Conservation (phyloP, 1,140 invertebrate species). For the Bombus difficillimus region DNA sequence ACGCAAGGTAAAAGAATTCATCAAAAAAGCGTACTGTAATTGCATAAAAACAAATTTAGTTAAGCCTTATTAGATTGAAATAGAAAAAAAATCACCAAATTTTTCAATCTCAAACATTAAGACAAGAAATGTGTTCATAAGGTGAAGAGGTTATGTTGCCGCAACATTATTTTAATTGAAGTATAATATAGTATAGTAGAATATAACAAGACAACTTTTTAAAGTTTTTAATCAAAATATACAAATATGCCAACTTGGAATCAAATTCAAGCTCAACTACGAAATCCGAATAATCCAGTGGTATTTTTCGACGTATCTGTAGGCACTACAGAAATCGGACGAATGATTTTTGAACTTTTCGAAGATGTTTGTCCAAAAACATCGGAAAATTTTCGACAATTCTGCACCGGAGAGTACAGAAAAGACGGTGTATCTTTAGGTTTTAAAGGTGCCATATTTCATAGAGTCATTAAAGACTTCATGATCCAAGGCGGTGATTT, state of each 20-base stretch:
- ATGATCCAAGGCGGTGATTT: slow-evolving; percentile 96
- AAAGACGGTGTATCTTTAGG: slow-evolving; percentile 85
- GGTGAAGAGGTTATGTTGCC: slow-evolving; percentile 40
- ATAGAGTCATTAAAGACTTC: slow-evolving; percentile 96
- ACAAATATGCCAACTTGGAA: slow-evolving; percentile 66
- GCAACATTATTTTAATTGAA: neutral
- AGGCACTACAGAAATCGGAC: slow-evolving; percentile 92
- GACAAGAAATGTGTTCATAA: neutral
- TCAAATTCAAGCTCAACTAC: slow-evolving; percentile 91
- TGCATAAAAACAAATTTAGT: neutral
- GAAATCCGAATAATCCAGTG: slow-evolving; percentile 84
- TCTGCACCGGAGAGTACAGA: slow-evolving; percentile 95
- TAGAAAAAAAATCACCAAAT: neutral
- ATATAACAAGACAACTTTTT: neutral
- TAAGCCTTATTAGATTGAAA: neutral
- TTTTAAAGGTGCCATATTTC: slow-evolving; percentile 92
- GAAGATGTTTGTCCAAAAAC: slow-evolving; percentile 96
- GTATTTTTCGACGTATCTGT: slow-evolving; percentile 98
- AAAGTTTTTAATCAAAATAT: neutral
- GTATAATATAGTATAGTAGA: no score
- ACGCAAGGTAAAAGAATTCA: neutral
- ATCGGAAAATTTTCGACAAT: slow-evolving; percentile 95
- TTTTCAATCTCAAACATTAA: slow-evolving; percentile 18
- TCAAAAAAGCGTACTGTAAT: neutral
- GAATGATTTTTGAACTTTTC: slow-evolving; percentile 97